Base-by-base conservation (phyloP, 2,888 invertebrate genomes). In the Andrena praecox region DNA sequence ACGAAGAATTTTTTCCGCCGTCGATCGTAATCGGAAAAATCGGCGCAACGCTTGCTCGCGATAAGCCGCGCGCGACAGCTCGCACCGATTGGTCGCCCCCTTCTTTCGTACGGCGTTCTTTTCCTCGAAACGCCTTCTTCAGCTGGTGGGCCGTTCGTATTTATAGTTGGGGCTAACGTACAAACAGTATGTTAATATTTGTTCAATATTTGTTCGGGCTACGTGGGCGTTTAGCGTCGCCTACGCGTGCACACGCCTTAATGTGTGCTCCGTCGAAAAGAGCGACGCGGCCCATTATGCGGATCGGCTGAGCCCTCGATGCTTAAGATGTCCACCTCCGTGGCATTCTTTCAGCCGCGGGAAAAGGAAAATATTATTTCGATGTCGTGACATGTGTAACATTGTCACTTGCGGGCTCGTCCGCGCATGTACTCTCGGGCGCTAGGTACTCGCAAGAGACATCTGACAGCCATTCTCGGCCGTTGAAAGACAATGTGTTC, bases 181-280 rank as follows among this genome's bases (percentile, higher is more conserved):
- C 86, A 85, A 85, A 86, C 85, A 86, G 84, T 86, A 86, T 86
- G 88, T 84, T 88, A 89, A 90, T 90, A 89, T 89, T 90, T 85
- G 89, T 90, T 84, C 89, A 89, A 89, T 90, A 90, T 90, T 90
- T 90, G 89, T 89, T 83, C 85, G 87, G 85, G 72, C 77, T 80
- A 84, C 86, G 90, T 90, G 84, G 90, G 90, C 82, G 90, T 85
- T 75, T 71, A 59, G 84, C 48, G 76, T 85, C 80, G 86, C 86
- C 86, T 79, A 86, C 85, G 83, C 86, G 66, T 8, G 73, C 72
- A 62, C 79, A 54, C 82, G 48, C 76, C 75, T 72, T 68, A 48
- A 77, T 66, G 62, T 72, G 72, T 70, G 42, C 67, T 64, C 59
- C 74, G 66, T 70, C 83, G 85, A 85, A 83, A 85, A 82, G 79